Percentiles rank a stretch among this genome's conserved stretches.
phyloP scores from a whole-genome alignment of 2,797 vertebrate species.

The Picus viridis region DNA sequence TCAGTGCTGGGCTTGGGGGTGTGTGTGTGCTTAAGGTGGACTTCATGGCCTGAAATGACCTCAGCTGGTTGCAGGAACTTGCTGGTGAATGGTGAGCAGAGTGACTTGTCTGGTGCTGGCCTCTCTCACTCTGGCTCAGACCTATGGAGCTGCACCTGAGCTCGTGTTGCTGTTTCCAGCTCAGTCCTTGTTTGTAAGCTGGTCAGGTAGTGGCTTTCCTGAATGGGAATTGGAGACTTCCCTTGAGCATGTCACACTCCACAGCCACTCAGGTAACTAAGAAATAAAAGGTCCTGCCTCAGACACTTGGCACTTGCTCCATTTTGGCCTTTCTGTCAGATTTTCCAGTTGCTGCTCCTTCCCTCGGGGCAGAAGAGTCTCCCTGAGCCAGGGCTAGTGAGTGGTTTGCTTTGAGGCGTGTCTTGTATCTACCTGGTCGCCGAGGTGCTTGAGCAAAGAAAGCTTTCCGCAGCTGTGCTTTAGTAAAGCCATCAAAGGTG shows the following conservation, averaged over 20 bases:
- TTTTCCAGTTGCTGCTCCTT: neutral
- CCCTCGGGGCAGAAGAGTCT: neutral
- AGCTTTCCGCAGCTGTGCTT: neutral
- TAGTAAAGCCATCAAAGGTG: neutral
- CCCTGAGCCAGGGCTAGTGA: neutral
- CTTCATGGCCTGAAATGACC: neutral
- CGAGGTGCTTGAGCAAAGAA: neutral
- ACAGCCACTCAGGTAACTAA: accelerated
- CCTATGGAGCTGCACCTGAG: neutral
- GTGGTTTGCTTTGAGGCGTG: neutral
- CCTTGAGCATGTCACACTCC: neutral
- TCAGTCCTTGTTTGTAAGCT: neutral
- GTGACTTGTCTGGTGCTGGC: neutral
- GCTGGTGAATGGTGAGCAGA: neutral
- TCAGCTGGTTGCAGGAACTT: neutral
- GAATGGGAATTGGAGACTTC: neutral
- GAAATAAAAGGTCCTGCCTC: neutral
- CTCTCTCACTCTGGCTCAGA: neutral
- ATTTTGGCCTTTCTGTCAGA: neutral
- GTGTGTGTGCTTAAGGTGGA: too few relatives aligned
- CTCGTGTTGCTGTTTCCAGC: accelerated
- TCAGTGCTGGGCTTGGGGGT: neutral
- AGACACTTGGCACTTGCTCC: neutral
- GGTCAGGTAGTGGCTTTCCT: neutral
- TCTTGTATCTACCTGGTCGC: neutral